Evolutionary conservation across 2,113 vertebrate genomes (phyloP), one percentile per base, ranked within the genome.

Genomic region (Clarias macrocephalus): DNA sequence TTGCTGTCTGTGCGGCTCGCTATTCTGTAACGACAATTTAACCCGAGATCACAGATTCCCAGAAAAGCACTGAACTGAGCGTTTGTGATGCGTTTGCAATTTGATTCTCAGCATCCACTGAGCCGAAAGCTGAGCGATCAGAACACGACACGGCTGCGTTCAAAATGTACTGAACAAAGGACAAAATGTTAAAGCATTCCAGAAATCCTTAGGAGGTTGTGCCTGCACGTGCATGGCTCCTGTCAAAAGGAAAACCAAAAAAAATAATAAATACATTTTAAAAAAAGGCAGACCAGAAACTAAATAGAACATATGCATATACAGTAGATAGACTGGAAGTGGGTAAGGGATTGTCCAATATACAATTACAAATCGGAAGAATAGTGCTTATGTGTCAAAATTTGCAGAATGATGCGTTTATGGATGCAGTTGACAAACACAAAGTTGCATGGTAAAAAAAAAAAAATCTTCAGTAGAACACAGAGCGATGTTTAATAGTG

Each of bases 141-240:
- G 15, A 79, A 56, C 75, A 57, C 1, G 25, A 79, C 56, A 79
- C 13, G 7, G 4, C 15, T 28, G 52, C 3, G 5, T 30, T 56
- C 75, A 57, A n/a, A 79, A 79, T 57, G 75, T 79, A 54, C 73
- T 0, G 73, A 76, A 4, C 42, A 19, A 79, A 79, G 75, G 75
- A 79, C 25, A 57, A 57, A 56, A 16, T n/a, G 52, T 28, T 15
- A 28, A 79, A 28, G 28, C 48, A 10, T 76, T 25, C 13, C 10
- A 79, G 75, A 30, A 56, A 56, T 1, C 13, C 15, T 30, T 28
- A 15, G n/a, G 75, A 56, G 48, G 15, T 1, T 28, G 52, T 56
- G 52, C 4, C 73, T 25, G 15, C 42, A 0, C 11, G n/a, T 12
- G 16, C 42, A 52, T 76, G 42, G 52, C 25, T 56, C 56, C 48